Base-by-base conservation (phyloP, 2,888 invertebrate genomes). In the Clunio marinus region DNA sequence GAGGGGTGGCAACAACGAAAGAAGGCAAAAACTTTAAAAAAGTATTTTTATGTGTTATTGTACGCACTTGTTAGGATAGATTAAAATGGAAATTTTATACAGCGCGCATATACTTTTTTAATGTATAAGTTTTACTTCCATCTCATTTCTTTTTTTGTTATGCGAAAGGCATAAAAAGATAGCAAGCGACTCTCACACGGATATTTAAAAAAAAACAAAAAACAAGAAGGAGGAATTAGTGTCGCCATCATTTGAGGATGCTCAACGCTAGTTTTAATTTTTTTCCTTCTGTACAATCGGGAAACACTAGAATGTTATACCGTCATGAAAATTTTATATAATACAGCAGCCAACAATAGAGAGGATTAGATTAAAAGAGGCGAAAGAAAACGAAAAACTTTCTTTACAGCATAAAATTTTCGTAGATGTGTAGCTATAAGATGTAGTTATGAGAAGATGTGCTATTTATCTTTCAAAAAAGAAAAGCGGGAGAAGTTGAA, bases 21-120 rank as follows among this genome's bases (percentile, higher is more conserved):
- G 32, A 45, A 8, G 45, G 17, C 4, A n/a, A 41, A 66, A 66
- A 66, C 66, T 66, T 63, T 66, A 66, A 66, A 62, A 66, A 66
- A 66, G 66, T 66, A 55, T 63, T 63, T 63, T 63, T 66, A 66
- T 66, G 55, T 66, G 35, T 51, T 65, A 65, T 46, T 55, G 55
- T 55, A 66, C 66, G 66, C 66, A 66, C 66, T 66, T 66, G 66
- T 66, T 66, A 55, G 66, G 55, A 66, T 66, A 63, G 66, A 66
- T 66, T 51, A 66, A 66, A 66, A 66, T 51, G 55, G 55, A 37
- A 63, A 27, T 66, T 66, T 66, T 66, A 27, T 24, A 55, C 35
- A 51, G 51, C 66, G 37, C 62, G 55, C 55, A 66, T 51, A 46
- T 45, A 25, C 7, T 24, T 63, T 60, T 60, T 60, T 35, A 60